A percentile compares a stretch with the other conserved stretches of the same genome.
Conservation (phyloP, 2,797 vertebrate genomes). For the Chloroceryle amazona region DNA sequence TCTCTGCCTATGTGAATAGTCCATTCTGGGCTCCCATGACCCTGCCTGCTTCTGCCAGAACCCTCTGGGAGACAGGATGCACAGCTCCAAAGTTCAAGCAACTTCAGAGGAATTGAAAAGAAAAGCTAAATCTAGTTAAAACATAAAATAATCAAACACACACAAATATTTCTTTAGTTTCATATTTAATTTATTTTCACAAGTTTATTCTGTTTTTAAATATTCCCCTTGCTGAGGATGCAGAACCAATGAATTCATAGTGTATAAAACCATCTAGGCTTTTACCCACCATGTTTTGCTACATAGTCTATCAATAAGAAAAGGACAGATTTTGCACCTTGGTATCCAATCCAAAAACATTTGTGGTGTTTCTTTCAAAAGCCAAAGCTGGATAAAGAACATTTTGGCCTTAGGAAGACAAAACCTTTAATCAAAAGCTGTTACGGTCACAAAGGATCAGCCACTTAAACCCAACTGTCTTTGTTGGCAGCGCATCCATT, state of each 20-base stretch:
- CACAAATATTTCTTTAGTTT: neutral
- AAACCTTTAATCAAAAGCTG: neutral
- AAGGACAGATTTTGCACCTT: slow-evolving; percentile 58
- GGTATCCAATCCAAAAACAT: slow-evolving; percentile 27
- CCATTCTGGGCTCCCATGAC: rapidly evolving
- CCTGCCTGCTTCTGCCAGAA: neutral
- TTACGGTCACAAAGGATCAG: neutral
- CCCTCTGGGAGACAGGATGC: neutral
- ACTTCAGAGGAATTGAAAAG: neutral
- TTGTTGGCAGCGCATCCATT: neutral
- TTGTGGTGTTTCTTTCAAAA: slow-evolving; percentile 39
- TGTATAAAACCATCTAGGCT: neutral
- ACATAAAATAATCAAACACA: neutral
- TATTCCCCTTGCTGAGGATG: neutral
- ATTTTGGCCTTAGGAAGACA: neutral
- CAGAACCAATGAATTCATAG: neutral
- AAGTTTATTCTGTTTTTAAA: neutral
- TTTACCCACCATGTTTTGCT: neutral
- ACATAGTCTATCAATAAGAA: slow-evolving; percentile 33
- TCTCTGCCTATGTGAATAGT: neutral
- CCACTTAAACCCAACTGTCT: slow-evolving; percentile 18
- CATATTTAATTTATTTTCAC: neutral
- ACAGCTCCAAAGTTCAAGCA: neutral
- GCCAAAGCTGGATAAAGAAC: slow-evolving; percentile 45
- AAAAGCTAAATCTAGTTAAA: neutral